A percentile compares a stretch with the other conserved stretches of the same genome.
These are phyloP conservation scores for Ochropacha duplaris DNA, from an alignment of 2,888 invertebrate species.

Conservation along the genomic window DNA sequence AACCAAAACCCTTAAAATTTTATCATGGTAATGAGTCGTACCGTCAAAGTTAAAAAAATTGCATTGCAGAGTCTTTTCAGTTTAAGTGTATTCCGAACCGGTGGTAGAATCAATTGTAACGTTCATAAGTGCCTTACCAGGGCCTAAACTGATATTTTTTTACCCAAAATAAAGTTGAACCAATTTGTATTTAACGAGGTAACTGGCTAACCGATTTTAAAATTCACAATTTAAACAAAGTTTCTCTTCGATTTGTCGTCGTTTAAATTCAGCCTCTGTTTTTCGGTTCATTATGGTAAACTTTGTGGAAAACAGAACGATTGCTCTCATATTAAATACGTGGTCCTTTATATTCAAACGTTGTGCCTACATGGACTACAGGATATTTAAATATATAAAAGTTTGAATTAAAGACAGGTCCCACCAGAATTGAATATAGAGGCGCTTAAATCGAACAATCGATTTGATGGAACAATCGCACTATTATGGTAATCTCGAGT, in stretches of 20 bases:
- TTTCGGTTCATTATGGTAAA: background rate
- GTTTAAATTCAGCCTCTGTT: background rate
- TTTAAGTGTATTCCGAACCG: too few species aligned
- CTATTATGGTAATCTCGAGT: constrained; percentile 53
- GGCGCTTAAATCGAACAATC: constrained; percentile 45
- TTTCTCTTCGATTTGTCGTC: background rate
- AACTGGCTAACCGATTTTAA: background rate
- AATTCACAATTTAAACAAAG: constrained; percentile 3
- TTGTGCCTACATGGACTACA: background rate
- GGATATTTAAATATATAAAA: constrained; percentile 2
- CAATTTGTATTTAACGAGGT: background rate
- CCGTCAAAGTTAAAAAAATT: too few species aligned
- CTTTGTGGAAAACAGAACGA: background rate
- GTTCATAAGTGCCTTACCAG: too few species aligned
- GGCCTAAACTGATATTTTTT: too few species aligned
- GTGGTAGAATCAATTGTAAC: too few species aligned
- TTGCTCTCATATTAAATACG: background rate
- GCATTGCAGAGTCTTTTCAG: too few species aligned
- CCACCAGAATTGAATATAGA: constrained; percentile 20
- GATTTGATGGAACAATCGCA: constrained; percentile 51
- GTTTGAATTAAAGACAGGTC: constrained; percentile 15
- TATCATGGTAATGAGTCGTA: background rate
- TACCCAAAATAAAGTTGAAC: background rate
- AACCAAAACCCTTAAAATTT: background rate
- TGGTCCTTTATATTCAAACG: constrained; percentile 3